Base-by-base conservation (phyloP, 2,113 vertebrate species). In the Callipepla californica region DNA sequence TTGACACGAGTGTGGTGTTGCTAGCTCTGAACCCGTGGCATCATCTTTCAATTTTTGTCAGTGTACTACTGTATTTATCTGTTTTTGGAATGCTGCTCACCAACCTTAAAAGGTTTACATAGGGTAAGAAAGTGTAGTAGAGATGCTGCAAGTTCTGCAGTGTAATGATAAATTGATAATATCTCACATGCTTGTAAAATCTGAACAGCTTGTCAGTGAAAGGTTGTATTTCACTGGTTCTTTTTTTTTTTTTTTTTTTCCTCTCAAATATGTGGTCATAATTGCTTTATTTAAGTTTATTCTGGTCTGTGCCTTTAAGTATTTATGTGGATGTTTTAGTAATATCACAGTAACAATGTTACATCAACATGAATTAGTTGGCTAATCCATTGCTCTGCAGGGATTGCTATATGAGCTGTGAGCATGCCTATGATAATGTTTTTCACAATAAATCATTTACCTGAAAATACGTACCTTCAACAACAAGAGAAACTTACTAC, bases 101-200 rank as follows among this genome's bases (percentile, higher is more conserved):
- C 22, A 34, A 5, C 67, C 11, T 59, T 45, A 22, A 11, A 34
- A 65, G 18, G 34, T 12, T 82, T 76, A 7, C 14, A 21, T 25
- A 11, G 45, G 26, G 21, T 22, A 32, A 70, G 63, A 66, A 74
- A 28, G 2, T 14, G 19, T 32, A 28, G 19, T 28, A 19, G 85
- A 28, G 86, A 86, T 11, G 21, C 53, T 83, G 38, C 8, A 47
- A 32, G 11, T 59, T 82, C 70, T 79, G 38, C 44, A 53, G 11
- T 53, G 5, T 44, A 4, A 11, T 42, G 13, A 1, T 36, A 12
- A 0, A 0, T 57, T 14, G 85, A 57, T 50, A 67, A 10, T n/a
- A 32, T 53, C 25, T 62, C 22, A 36, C 2, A 5, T 48, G 25
- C 48, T 42, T 51, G 5, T 68, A 32, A 69, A 47, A 44, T 51